These are phyloP conservation scores for Grapholita molesta DNA, from an alignment of 1,140 invertebrate genomes.

Conservation along the genomic window DNA sequence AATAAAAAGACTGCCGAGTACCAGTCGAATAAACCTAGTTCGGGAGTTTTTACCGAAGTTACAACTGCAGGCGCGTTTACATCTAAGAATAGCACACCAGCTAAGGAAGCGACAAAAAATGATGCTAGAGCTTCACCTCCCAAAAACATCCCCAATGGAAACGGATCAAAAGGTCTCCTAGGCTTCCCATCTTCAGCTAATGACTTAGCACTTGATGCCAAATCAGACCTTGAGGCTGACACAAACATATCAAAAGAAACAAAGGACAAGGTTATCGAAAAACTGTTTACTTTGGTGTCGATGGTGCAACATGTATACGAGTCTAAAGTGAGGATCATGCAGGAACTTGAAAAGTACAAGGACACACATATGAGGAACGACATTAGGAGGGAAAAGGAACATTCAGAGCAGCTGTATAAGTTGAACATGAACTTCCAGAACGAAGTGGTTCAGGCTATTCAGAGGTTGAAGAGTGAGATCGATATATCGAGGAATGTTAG, in stretches of 20 bases:
- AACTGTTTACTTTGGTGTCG: slow-evolving; percentile 61
- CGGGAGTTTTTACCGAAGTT: slow-evolving; percentile 68
- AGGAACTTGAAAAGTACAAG: slow-evolving; percentile 68
- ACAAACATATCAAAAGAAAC: slow-evolving; percentile 63
- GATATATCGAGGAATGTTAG: slow-evolving; percentile 55
- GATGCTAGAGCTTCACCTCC: slow-evolving; percentile 28
- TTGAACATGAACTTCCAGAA: slow-evolving; percentile 72
- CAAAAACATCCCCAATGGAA: slow-evolving; percentile 29
- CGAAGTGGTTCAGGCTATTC: slow-evolving; percentile 65
- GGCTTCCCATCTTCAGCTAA: slow-evolving; percentile 71
- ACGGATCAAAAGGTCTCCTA: slow-evolving; percentile 47
- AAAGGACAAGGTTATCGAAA: slow-evolving; percentile 69
- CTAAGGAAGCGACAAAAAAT: slow-evolving; percentile 43
- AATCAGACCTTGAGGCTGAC: slow-evolving; percentile 69
- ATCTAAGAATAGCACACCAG: slow-evolving; percentile 36
- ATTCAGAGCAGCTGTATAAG: slow-evolving; percentile 69
- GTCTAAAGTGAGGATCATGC: slow-evolving; percentile 67
- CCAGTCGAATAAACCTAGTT: slow-evolving; percentile 61
- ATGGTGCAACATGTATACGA: slow-evolving; percentile 72
- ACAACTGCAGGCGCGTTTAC: slow-evolving; percentile 66
- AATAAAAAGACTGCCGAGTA: slow-evolving; percentile 67
- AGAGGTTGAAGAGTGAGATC: slow-evolving; percentile 62
- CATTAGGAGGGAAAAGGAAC: slow-evolving; percentile 61
- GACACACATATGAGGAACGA: slow-evolving; percentile 63
- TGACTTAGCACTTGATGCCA: slow-evolving; percentile 65